Evolutionary conservation across 35 echinoderm and acorn worm genomes (phyloP), one percentile per base, ranked within the genome.

Genomic region (Ophiothrix spiculata): DNA sequence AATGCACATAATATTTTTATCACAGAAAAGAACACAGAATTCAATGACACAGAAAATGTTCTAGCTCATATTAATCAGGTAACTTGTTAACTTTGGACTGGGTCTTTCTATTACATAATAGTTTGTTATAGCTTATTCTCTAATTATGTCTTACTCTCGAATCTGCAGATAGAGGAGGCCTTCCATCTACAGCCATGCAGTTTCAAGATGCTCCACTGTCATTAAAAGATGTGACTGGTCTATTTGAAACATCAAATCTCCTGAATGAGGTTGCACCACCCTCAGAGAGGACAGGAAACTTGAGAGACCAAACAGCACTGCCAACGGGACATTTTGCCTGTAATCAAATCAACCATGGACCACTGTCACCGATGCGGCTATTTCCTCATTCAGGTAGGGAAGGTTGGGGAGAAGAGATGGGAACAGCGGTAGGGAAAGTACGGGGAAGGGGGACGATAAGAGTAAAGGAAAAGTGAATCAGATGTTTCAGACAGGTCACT

Each of bases 271-370:
- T 88, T 36, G 69, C 86, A 35, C 94, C 90, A 23, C 87, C 75
- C n/a, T n/a, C n/a, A n/a, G 32, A 82, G 33, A 49, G 90, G 11
- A 91, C 87, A 33, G 94, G 94, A 4, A 86, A 21, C 29, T 45
- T 97, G 39, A 38, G 94, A 11, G 77, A 77, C 31, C 45, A 81
- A 21, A 87, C 81, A 17, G 94, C 90, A 35, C 37, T 92, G 49
- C 94, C 94, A 33, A 97, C 94, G 1, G 86, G 87, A 40, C 86
- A 97, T 79, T 97, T 97, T 80, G 90, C 87, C 32, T 92, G 86
- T 16, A 97, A 97, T 80, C 90, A 92, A 78, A 97, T 97, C 40
- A 92, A 97, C 54, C 80, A 92, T 84, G 60, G 86, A 41, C 81
- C 90, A 35, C 74, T 84, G 31, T 82, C 40, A 31, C 94, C 94